A percentile compares a stretch with the other conserved stretches of the same genome.
Evolutionary conservation across 2,113 vertebrate genomes (phyloP).

Genomic region (Cinclus mexicanus): DNA sequence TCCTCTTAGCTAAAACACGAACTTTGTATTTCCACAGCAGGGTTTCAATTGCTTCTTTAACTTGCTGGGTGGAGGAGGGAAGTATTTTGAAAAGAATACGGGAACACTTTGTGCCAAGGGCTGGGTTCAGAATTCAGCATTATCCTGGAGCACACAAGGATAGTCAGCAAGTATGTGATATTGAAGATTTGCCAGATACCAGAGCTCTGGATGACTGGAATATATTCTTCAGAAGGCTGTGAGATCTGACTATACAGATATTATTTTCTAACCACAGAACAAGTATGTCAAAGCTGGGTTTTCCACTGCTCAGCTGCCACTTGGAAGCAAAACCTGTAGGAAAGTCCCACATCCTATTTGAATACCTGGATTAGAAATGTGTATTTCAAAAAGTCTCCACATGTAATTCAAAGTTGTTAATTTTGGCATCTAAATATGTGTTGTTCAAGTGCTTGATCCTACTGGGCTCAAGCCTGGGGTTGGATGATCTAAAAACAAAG

Average conservation of each 20-base stretch:
- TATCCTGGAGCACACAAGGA: slow-evolving; percentile 7
- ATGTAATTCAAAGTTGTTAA: not conserved
- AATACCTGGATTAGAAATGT: not conserved
- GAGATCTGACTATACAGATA: not conserved
- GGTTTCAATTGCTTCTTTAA: not conserved
- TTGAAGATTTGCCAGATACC: slow-evolving; percentile 38
- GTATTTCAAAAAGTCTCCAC: not conserved
- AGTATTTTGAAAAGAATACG: not conserved
- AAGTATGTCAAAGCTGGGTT: not conserved
- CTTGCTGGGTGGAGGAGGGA: slow-evolving; percentile 25
- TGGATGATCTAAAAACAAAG: not conserved
- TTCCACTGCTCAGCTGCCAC: not conserved
- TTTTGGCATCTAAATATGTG: not conserved
- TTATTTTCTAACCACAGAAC: not conserved
- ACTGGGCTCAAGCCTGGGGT: not conserved
- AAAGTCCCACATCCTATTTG: not conserved
- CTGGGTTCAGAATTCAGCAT: slow-evolving; percentile 26
- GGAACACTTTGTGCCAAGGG: not conserved
- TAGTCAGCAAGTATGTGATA: slow-evolving; percentile 4
- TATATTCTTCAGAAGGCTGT: slow-evolving; percentile 13
- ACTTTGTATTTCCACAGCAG: not conserved
- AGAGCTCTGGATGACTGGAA: slow-evolving; percentile 33
- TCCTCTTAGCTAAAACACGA: not conserved
- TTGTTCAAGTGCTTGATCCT: not conserved
- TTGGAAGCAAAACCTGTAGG: not conserved